phyloP scores from a whole-genome alignment of 2,888 invertebrate genomes.

The Drosophila macrospina region DNA sequence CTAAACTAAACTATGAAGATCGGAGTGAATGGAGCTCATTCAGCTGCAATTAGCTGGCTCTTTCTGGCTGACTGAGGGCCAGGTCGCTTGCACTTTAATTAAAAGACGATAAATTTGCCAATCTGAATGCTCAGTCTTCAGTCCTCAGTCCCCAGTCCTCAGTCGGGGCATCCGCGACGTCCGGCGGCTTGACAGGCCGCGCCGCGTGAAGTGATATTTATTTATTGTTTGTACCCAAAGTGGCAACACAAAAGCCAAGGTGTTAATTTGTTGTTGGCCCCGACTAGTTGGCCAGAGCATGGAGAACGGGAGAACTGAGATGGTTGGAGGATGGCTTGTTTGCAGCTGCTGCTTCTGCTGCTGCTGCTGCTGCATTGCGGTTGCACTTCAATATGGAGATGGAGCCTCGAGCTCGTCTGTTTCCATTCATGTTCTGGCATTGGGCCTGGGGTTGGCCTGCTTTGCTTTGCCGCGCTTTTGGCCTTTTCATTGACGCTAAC shows the following conservation, averaged over 20 bases:
- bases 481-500: conserved; percentile 81
- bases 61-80: conserved; percentile 68
- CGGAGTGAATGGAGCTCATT: conserved; percentile 31
- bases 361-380: conserved; percentile 18
- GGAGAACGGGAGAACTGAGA: not conserved
- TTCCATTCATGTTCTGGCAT: conserved; percentile 65
- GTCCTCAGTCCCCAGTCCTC: conserved; percentile 29
- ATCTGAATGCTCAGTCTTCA: conserved; percentile 53
- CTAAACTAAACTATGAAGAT: conserved; percentile 9
- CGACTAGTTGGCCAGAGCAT: conserved; percentile 24
- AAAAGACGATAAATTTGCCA: conserved; percentile 85
- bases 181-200: conserved; percentile 62
- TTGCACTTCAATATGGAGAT: conserved; percentile 62
- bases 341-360: conserved; percentile 36
- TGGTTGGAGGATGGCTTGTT: conserved; percentile 49
- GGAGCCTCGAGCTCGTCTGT: conserved; percentile 29
- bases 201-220: conserved; percentile 76
- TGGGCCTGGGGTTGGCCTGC: conserved; percentile 35
- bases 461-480: conserved; percentile 58
- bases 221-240: conserved; percentile 83
- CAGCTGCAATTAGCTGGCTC: conserved; percentile 71
- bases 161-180: conserved; percentile 2
- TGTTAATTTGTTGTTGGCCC: conserved; percentile 82
- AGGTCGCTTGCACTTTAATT: conserved; percentile 84
- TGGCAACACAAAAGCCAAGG: conserved; percentile 81